phyloP scores from a whole-genome alignment of 1,140 invertebrate genomes.

The Leguminivora glycinivorella region DNA sequence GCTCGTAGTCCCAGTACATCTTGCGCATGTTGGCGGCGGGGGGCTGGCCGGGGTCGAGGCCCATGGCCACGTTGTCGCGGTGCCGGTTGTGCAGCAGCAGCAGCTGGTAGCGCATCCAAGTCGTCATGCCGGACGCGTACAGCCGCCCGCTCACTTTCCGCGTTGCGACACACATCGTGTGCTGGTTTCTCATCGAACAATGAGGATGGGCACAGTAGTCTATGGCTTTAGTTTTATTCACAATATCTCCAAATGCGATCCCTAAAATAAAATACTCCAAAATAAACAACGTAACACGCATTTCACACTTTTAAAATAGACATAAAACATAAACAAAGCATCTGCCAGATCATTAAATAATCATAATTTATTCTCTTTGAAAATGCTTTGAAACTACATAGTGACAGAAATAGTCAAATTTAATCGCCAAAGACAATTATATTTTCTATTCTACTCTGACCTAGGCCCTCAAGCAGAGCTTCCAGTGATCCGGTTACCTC shows the following conservation, averaged over 20 bases:
- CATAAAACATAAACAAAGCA: slow-evolving; percentile 9
- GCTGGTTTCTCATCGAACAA: slow-evolving; percentile 64
- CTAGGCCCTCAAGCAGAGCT: too few species aligned
- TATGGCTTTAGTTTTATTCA: slow-evolving; percentile 19
- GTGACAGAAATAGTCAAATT: slow-evolving; percentile 9
- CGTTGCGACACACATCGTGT: slow-evolving; percentile 61
- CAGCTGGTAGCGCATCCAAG: slow-evolving; percentile 70
- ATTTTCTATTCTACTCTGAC: too few species aligned
- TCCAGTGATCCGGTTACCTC: too few species aligned
- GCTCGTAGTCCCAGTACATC: slow-evolving; percentile 72
- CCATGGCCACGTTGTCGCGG: slow-evolving; percentile 70
- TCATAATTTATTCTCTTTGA: neutral
- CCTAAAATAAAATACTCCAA: slow-evolving; percentile 42
- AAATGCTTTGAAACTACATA: neutral
- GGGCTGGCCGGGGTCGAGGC: slow-evolving; percentile 65
- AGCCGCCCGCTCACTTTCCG: slow-evolving; percentile 58
- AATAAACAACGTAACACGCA: slow-evolving; percentile 51
- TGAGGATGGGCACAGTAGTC: slow-evolving; percentile 68
- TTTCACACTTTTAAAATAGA: slow-evolving; percentile 32
- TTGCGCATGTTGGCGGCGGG: slow-evolving; percentile 71
- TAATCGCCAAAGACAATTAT: neutral
- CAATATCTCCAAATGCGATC: slow-evolving; percentile 36
- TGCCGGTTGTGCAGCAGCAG: slow-evolving; percentile 65
- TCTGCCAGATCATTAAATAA: slow-evolving; percentile 1
- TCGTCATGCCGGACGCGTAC: slow-evolving; percentile 67